Conservation (phyloP, 2,797 vertebrate species). For the Halcyon chelicuti region DNA sequence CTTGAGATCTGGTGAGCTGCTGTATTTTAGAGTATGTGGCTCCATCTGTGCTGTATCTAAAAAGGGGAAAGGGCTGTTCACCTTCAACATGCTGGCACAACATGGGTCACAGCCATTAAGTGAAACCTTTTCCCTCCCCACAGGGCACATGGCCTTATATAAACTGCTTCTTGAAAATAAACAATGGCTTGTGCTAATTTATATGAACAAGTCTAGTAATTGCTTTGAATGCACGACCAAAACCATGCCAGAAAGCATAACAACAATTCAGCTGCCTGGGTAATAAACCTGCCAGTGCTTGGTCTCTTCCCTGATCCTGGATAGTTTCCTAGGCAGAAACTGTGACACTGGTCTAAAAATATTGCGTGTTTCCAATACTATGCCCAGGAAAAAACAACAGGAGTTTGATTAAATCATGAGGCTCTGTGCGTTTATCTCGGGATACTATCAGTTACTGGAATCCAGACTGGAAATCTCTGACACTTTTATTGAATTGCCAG, state of each 20-base stretch:
- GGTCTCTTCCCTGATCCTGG: not conserved
- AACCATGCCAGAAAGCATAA: not conserved
- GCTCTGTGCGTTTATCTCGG: not conserved
- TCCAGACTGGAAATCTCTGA: not conserved
- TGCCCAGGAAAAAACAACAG: accelerated
- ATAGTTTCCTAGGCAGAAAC: not conserved
- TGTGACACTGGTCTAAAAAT: not conserved
- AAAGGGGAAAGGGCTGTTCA: not conserved
- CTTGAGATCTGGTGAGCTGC: not conserved
- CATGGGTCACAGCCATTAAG: not conserved
- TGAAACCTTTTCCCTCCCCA: not conserved
- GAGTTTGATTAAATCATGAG: not conserved
- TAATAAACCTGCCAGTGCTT: not conserved
- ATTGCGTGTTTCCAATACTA: not conserved
- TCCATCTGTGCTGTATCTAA: not conserved
- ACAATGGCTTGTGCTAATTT: not conserved
- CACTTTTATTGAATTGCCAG: not conserved
- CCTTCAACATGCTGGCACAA: not conserved
- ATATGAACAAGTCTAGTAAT: not conserved
- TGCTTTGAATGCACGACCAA: not conserved
- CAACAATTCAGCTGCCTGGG: not conserved
- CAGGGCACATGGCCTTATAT: not conserved
- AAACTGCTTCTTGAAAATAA: not conserved
- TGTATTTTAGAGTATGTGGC: accelerated
- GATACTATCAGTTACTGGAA: not conserved